These are phyloP conservation scores for Cavia aperea DNA, from an alignment of 2,113 vertebrate species.

Conservation along the genomic window DNA sequence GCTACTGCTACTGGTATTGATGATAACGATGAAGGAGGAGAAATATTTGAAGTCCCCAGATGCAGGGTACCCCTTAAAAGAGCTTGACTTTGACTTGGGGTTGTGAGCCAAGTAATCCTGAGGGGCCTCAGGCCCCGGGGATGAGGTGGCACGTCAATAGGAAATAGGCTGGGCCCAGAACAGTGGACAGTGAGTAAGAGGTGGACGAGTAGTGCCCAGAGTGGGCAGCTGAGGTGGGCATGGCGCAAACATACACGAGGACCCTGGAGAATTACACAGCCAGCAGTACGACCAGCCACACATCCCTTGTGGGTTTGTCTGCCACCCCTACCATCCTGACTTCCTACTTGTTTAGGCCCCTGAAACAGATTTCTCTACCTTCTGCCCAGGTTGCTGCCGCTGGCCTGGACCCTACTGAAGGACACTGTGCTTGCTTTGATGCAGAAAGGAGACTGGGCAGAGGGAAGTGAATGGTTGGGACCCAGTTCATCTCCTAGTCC, in stretches of 20 bases:
- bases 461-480: not conserved
- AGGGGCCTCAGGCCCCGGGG: not conserved
- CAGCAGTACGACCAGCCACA: not conserved
- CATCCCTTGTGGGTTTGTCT: not conserved
- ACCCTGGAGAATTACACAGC: not conserved
- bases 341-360: not conserved
- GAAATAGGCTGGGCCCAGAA: conserved; percentile 11
- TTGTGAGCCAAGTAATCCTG: not conserved
- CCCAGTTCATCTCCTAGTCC: not conserved
- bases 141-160: not conserved
- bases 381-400: not conserved
- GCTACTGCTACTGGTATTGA: not conserved
- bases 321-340: not conserved
- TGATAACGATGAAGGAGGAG: not conserved
- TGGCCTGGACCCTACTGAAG: not conserved
- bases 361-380: not conserved
- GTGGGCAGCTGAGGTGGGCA: not conserved
- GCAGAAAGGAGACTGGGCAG: not conserved
- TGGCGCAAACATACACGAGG: not conserved
- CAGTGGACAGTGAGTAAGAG: not conserved
- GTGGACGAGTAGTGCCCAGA: not conserved
- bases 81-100: not conserved
- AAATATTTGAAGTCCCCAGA: not conserved
- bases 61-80: not conserved
- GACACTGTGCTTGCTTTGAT: not conserved